A percentile compares a stretch with the other conserved stretches of the same genome.
Conservation (phyloP, 2,797 vertebrate genomes). For the Phalloptychus januarius region DNA sequence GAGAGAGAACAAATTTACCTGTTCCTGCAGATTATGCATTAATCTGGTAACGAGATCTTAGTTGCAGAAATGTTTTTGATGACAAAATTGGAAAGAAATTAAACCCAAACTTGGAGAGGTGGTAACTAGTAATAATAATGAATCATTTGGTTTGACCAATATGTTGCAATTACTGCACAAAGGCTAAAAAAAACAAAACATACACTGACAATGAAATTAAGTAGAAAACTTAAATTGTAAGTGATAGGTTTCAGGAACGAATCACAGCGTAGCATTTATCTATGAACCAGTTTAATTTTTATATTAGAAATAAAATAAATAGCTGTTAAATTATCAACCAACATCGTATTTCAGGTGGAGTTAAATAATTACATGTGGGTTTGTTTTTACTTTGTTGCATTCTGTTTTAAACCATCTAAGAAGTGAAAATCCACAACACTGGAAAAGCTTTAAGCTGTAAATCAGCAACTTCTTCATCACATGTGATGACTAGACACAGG, state of each 20-base stretch:
- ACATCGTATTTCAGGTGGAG: neutral
- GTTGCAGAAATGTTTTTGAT: neutral
- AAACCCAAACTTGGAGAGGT: neutral
- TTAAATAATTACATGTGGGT: neutral
- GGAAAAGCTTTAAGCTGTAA: neutral
- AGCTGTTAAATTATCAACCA: neutral
- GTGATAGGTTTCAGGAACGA: neutral
- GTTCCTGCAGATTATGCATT: neutral
- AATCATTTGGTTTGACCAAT: neutral
- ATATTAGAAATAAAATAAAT: neutral
- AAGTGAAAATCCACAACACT: neutral
- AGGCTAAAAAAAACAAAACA: neutral
- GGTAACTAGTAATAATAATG: neutral
- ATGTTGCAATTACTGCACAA: neutral
- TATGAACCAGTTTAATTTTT: neutral
- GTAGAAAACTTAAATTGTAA: neutral
- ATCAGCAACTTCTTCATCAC: neutral
- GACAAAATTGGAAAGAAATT: neutral
- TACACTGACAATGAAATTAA: neutral
- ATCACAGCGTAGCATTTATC: neutral
- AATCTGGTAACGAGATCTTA: neutral
- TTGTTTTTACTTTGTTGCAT: neutral
- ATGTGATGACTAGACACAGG: neutral
- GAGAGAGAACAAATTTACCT: neutral
- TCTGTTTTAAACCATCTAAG: neutral